Evolutionary conservation across 92 coral and sea anemone genomes (phyloP), one percentile per base, ranked within the genome.

Genomic region (Virgularia gustaviana): DNA sequence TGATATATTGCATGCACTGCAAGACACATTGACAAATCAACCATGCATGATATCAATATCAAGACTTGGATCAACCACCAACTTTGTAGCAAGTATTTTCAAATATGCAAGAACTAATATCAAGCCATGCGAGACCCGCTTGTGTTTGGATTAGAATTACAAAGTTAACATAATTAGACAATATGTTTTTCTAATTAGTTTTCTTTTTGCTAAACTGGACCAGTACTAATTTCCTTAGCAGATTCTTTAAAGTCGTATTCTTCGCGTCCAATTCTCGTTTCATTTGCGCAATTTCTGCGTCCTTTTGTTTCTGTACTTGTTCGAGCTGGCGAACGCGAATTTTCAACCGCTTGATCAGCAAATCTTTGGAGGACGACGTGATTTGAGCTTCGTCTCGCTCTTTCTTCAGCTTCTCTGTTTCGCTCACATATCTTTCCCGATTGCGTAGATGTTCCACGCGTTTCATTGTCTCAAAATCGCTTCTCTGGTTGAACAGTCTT

Each of bases 321-420:
- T 64, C 71, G n/a, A 35, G 34, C 30, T 64, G 71, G 9, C 54
- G 22, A 8, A 64, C 71, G 45, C 71, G 45, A 25, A 64, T 64
- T 64, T 31, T 64, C 54, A 64, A 27, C 13, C 54, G 45, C 19
- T 28, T 39, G 9, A 64, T 39, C 32, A 64, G 2, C 1, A 16
- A n/a, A 41, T 64, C 71, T 16, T 27, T 64, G 8, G 52, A 15
- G 19, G 25, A 51, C 45, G 27, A 42, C 9, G 1, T 0, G 23
- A 38, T 41, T 5, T 19, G 8, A 64, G 71, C 71, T 27, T 64
- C 71, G 35, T 64, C 54, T 39, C 54, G 23, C 34, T 64, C 51
- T 44, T 19, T 20, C 11, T 36, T 64, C 54, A 64, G 35, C 28
- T 30, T 42, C 54, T 22, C 52, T 41, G 71, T 64, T 30, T 64